Evolutionary conservation across 2,888 invertebrate genomes (phyloP).

Genomic region (Acanthoscelides obtectus): DNA sequence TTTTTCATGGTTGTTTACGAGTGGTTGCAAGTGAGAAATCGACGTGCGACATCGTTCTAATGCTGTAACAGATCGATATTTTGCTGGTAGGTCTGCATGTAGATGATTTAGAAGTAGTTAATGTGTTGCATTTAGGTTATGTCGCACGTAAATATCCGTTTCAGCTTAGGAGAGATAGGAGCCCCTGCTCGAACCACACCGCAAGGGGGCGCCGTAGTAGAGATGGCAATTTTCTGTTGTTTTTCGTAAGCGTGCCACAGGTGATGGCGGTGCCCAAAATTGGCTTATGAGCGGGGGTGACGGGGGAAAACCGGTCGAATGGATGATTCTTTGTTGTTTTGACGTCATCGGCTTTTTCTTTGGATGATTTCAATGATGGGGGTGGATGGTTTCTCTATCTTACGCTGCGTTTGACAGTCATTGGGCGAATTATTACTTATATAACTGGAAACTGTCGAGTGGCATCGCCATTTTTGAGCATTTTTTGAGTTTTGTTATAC

Average conservation of each 20-base stretch:
- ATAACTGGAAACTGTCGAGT: neutral
- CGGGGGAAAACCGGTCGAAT: neutral
- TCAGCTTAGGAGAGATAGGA: neutral
- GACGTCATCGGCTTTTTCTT: neutral
- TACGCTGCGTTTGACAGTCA: neutral
- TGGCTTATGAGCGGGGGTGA: neutral
- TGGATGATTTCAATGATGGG: neutral
- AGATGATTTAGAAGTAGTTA: neutral
- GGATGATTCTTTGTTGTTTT: neutral
- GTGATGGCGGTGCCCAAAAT: neutral
- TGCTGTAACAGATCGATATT: neutral
- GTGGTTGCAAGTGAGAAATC: neutral
- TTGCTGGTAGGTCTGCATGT: neutral
- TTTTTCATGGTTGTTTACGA: neutral
- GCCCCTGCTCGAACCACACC: neutral
- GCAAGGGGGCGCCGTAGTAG: neutral
- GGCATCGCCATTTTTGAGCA: neutral
- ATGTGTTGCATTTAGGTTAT: neutral
- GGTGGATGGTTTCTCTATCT: neutral
- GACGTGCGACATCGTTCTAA: neutral
- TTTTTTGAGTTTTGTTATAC: neutral
- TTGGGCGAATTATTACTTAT: neutral
- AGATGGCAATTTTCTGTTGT: neutral
- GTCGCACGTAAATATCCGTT: neutral
- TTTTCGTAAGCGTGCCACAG: neutral